Evolutionary conservation across 2,113 vertebrate species (phyloP).

Genomic region (Clinocottus analis): DNA sequence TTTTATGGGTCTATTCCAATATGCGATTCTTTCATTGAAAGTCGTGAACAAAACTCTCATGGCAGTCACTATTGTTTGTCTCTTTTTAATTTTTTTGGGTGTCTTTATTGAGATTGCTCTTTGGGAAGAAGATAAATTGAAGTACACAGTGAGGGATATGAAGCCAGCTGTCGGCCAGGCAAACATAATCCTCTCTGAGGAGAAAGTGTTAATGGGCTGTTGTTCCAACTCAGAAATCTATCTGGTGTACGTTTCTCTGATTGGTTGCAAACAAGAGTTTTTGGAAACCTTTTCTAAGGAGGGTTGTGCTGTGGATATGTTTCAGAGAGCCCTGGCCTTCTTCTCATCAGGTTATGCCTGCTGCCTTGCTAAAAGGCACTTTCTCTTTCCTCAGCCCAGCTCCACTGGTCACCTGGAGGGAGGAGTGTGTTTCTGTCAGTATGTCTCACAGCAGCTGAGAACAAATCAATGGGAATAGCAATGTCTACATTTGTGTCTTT

Average conservation of each 20-base stretch:
- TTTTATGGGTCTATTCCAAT: no score
- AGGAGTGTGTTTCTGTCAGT: constrained; percentile 77
- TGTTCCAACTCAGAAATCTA: constrained; percentile 54
- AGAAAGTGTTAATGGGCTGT: constrained; percentile 70
- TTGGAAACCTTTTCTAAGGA: constrained; percentile 41
- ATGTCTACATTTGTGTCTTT: neutral
- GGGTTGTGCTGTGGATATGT: constrained; percentile 42
- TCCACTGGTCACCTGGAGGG: constrained; percentile 53
- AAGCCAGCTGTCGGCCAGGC: constrained; percentile 51
- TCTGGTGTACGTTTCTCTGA: constrained; percentile 68
- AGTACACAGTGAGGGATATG: constrained; percentile 51
- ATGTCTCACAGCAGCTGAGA: constrained; percentile 60
- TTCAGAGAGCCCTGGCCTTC: constrained; percentile 56
- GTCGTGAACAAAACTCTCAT: fast-evolving
- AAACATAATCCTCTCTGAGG: constrained; percentile 57
- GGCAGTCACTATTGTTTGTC: fast-evolving
- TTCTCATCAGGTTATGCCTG: constrained; percentile 72
- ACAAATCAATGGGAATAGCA: constrained; percentile 22
- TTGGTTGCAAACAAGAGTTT: constrained; percentile 59
- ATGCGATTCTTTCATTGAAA: fast-evolving
- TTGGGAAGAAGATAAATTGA: constrained; percentile 28
- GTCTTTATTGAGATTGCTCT: neutral
- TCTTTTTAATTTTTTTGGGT: constrained; percentile 12
- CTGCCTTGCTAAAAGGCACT: constrained; percentile 67
- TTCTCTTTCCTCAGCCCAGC: constrained; percentile 36